Evolutionary conservation across 2,113 vertebrate genomes (phyloP).

Genomic region (Bettongia penicillata): DNA sequence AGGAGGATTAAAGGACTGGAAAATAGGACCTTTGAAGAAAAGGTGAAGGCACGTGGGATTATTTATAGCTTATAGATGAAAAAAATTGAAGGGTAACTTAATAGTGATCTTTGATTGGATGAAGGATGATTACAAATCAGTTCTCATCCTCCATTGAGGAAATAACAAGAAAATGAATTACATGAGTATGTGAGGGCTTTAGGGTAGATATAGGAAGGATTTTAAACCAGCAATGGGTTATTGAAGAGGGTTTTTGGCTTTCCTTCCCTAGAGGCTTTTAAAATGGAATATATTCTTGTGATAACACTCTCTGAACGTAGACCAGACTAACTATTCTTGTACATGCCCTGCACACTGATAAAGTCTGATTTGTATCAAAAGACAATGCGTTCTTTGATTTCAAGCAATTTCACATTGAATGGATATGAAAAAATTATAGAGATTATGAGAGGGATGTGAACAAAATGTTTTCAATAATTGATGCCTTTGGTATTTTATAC

Average conservation of each 20-base stretch:
- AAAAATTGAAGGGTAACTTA: background rate
- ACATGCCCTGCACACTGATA: background rate
- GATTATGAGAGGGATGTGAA: conserved; percentile 8
- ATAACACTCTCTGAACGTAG: background rate
- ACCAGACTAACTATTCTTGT: background rate
- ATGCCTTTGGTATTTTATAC: background rate
- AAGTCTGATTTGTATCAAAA: background rate
- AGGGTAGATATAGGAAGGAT: background rate
- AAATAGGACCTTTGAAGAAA: background rate
- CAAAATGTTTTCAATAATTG: background rate
- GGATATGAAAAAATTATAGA: background rate
- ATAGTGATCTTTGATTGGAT: background rate
- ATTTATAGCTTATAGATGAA: background rate
- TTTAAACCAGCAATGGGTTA: background rate
- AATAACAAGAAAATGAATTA: background rate
- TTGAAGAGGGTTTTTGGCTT: background rate
- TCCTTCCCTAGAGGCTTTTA: background rate
- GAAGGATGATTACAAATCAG: background rate
- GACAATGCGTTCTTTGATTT: conserved; percentile 12
- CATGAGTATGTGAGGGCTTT: background rate
- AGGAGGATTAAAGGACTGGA: background rate
- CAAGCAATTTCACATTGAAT: conserved; percentile 24
- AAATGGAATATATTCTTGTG: background rate
- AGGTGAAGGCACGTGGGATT: background rate
- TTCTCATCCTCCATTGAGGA: background rate